A percentile compares a stretch with the other conserved stretches of the same genome.
These are phyloP conservation scores for Megamerina dolium DNA, from an alignment of 2,888 invertebrate species.

Conservation along the genomic window DNA sequence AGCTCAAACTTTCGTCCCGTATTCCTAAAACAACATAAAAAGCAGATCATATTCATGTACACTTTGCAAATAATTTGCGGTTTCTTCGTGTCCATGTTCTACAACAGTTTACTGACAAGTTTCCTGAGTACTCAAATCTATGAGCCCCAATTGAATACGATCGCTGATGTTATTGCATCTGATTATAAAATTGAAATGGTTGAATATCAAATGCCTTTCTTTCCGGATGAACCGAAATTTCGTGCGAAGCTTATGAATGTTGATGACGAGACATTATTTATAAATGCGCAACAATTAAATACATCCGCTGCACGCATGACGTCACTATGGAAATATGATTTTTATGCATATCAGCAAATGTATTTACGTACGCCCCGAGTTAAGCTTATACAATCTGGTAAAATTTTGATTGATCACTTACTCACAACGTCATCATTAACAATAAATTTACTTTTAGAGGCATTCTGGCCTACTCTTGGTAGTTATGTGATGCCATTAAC, in stretches of 20 bases:
- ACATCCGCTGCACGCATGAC: constrained; percentile 8
- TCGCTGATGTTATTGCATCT: constrained; percentile 12
- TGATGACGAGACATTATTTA: not conserved
- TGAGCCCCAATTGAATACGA: constrained; percentile 11
- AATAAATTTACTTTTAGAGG: no score
- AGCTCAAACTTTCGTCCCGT: no score
- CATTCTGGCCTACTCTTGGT: not conserved
- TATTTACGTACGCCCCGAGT: constrained; percentile 8
- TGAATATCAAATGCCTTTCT: not conserved
- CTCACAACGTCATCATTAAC: no score
- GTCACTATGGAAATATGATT: constrained; percentile 9
- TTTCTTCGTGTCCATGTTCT: not conserved
- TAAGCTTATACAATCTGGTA: no score
- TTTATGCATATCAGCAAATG: constrained; percentile 12
- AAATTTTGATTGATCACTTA: no score
- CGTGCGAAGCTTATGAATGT: constrained; percentile 4
- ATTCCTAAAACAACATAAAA: no score
- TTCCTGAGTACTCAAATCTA: no score
- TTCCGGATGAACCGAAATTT: constrained; percentile 1
- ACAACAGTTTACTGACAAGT: no score
- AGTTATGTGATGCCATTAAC: no score
- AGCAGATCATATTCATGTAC: no score
- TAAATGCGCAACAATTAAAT: no score
- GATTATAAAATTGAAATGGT: constrained; percentile 7
- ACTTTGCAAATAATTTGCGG: not conserved